phyloP scores from a whole-genome alignment of 2,113 vertebrate genomes.

The Sclerurus mexicanus region DNA sequence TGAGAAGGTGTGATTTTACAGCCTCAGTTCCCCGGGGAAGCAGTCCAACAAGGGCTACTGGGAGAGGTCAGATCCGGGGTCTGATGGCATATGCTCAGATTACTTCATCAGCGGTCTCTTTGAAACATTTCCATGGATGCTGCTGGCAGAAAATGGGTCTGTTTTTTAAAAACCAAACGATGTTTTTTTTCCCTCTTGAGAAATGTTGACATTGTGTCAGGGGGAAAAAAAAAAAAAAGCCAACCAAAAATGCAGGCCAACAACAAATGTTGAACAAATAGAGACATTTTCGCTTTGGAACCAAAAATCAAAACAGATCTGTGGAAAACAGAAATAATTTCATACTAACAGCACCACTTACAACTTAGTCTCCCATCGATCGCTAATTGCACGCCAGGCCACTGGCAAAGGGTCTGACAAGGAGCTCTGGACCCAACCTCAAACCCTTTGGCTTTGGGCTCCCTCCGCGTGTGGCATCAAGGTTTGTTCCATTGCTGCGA shows the following conservation, averaged over 20 bases:
- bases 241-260: background rate
- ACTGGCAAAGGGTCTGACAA: background rate
- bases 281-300: slow-evolving; percentile 27
- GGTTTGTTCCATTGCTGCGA: background rate
- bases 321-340: slow-evolving; percentile 39
- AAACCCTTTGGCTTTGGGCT: background rate
- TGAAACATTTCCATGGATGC: slow-evolving; percentile 25
- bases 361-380: background rate
- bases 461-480: fast-evolving
- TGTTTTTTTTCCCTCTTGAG: background rate
- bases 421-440: background rate
- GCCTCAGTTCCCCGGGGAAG: background rate
- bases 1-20: slow-evolving; percentile 26
- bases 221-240: background rate
- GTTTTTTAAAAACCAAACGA: background rate
- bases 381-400: background rate
- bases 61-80: slow-evolving; percentile 1
- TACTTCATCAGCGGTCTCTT: background rate
- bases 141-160: slow-evolving; percentile 11
- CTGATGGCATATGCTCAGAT: slow-evolving; percentile 24
- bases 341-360: background rate
- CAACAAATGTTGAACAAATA: slow-evolving; percentile 32
- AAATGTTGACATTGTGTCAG: background rate
- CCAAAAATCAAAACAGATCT: slow-evolving; percentile 48
- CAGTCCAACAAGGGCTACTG: background rate